Percentiles rank a stretch among this genome's conserved stretches.
Evolutionary conservation across 2,113 vertebrate species (phyloP).

Genomic region (Manacus vitellinus): DNA sequence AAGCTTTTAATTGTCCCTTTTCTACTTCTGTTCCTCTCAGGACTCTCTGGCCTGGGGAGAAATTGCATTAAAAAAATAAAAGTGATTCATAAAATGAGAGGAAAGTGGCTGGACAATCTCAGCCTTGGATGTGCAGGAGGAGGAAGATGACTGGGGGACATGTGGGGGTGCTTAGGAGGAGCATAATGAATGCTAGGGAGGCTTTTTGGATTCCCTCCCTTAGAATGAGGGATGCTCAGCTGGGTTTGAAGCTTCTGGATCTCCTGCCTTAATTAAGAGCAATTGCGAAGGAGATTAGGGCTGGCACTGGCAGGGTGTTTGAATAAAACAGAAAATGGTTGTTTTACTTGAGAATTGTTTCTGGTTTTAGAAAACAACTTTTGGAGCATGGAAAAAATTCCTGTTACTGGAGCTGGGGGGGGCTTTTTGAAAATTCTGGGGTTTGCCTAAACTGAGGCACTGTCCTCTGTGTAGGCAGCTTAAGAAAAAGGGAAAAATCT

Average conservation of each 20-base stretch:
- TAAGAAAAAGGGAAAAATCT: neutral
- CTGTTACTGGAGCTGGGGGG: neutral
- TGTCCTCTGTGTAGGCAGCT: neutral
- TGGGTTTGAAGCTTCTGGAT: neutral
- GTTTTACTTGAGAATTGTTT: neutral
- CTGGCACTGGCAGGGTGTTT: too few species aligned
- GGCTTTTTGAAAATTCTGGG: neutral
- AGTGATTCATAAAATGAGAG: neutral
- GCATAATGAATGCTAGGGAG: neutral
- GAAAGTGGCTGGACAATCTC: neutral
- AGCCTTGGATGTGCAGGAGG: neutral
- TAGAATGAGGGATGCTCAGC: neutral
- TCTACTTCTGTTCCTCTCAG: neutral
- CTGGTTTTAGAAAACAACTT: neutral
- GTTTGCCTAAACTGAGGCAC: neutral
- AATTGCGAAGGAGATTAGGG: neutral
- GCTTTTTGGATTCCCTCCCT: neutral
- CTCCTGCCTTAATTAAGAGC: neutral
- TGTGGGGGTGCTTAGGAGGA: neutral
- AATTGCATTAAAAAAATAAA: neutral
- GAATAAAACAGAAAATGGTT: neutral
- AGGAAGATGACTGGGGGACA: neutral
- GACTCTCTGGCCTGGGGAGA: neutral
- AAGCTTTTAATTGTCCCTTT: constrained; percentile 3
- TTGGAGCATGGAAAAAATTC: neutral